Percentiles rank a stretch among this genome's conserved stretches.
Evolutionary conservation across 2,888 invertebrate genomes (phyloP).

Genomic region (Perizoma flavofasciatum): DNA sequence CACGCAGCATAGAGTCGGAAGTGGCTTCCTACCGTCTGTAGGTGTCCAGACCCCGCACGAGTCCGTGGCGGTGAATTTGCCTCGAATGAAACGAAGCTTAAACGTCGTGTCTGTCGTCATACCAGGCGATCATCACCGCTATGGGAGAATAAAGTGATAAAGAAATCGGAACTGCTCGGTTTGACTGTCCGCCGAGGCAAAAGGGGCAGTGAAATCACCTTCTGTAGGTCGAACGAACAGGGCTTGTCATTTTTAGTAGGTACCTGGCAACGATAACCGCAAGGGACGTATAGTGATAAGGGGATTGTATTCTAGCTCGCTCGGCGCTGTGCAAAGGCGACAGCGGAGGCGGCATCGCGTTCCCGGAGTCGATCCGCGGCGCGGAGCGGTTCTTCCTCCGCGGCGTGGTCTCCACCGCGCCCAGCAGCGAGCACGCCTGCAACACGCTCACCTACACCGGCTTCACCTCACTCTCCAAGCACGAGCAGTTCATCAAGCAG

Average conservation of each 20-base stretch:
- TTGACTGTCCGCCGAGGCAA: no score
- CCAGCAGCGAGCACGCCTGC: background rate
- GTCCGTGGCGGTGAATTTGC: no score
- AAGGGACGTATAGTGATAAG: no score
- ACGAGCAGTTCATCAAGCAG: background rate
- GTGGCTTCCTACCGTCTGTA: background rate
- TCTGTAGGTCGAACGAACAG: no score
- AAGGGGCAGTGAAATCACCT: no score
- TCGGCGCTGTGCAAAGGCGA: conserved; percentile 17
- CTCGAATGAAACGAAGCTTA: no score
- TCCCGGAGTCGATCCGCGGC: background rate
- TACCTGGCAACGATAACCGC: background rate
- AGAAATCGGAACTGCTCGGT: no score
- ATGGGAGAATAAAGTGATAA: no score
- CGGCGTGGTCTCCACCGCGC: conserved; percentile 8
- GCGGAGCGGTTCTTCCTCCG: conserved; percentile 12
- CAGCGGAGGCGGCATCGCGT: conserved; percentile 18
- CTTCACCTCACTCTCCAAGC: background rate
- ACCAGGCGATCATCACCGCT: no score
- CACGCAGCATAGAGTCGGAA: background rate
- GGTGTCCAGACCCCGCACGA: no score
- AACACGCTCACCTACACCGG: background rate
- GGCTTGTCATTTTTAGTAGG: no score
- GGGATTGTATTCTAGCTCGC: conserved; percentile 1
- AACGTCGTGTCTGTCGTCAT: no score